phyloP scores from a whole-genome alignment of 2,888 invertebrate species.

The Campoplex capitator region DNA sequence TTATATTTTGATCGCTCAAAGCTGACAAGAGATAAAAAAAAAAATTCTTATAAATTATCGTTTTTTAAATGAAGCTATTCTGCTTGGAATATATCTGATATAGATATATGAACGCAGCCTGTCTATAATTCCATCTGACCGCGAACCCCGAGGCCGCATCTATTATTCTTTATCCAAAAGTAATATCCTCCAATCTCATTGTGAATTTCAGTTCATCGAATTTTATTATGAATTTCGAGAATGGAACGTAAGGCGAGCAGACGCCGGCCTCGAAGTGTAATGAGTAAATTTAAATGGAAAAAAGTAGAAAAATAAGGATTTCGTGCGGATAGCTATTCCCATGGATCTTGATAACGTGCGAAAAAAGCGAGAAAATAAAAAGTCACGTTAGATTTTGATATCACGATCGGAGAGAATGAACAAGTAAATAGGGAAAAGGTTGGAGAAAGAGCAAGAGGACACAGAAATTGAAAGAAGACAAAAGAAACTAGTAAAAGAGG shows the following conservation, averaged over 20 bases:
- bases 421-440: conserved; percentile 50
- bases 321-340: conserved; percentile 20
- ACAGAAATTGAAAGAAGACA: conserved; percentile 71
- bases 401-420: conserved; percentile 34
- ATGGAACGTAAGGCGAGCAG: not conserved
- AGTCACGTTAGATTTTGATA: conserved; percentile 42
- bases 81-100: not conserved
- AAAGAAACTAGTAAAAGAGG: conserved; percentile 69
- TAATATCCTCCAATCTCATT: conserved; percentile 37
- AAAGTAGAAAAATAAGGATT: conserved; percentile 16
- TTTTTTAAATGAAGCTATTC: not conserved
- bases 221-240: conserved; percentile 49
- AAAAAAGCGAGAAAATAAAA: conserved; percentile 32
- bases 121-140: not conserved
- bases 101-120: not conserved
- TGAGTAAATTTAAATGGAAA: conserved; percentile 20
- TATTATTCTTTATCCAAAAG: conserved; percentile 19
- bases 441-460: conserved; percentile 47
- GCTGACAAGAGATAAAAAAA: not conserved
- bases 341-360: conserved; percentile 26
- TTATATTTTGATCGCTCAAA: not conserved
- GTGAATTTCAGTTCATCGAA: conserved; percentile 27
- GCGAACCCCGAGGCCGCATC: not conserved
- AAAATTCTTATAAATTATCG: not conserved
- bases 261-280: conserved; percentile 5